Percentiles rank a stretch among this genome's conserved stretches.
These are phyloP conservation scores for Danaus chrysippus DNA, from an alignment of 2,888 invertebrate species.

Conservation along the genomic window DNA sequence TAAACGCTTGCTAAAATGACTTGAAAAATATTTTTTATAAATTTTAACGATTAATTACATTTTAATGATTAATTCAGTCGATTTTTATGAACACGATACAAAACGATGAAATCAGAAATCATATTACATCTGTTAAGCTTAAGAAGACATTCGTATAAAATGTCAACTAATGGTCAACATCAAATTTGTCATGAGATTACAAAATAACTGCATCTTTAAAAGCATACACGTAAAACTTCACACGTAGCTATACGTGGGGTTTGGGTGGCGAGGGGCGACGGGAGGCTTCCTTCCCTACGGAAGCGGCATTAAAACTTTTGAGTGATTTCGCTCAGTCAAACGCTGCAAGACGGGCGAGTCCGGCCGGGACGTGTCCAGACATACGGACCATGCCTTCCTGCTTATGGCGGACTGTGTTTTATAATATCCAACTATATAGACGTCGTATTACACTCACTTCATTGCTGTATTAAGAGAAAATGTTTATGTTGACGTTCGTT, in stretches of 20 bases:
- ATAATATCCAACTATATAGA: not conserved
- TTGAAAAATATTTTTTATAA: no score
- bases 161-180: slow-evolving; percentile 7
- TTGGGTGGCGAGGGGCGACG: slow-evolving; percentile 23
- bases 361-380: slow-evolving; percentile 39
- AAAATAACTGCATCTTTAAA: slow-evolving; percentile 32
- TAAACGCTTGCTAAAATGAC: no score
- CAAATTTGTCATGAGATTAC: slow-evolving; percentile 10
- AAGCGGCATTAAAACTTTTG: slow-evolving; percentile 78
- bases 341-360: slow-evolving; percentile 68
- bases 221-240: slow-evolving; percentile 36
- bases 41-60: no score
- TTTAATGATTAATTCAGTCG: no score
- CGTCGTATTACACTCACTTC: not conserved
- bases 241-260: slow-evolving; percentile 34
- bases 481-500: no score
- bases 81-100: no score
- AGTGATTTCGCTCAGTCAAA: slow-evolving; percentile 78
- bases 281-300: slow-evolving; percentile 53
- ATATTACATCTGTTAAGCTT: not conserved
- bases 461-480: no score
- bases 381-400: slow-evolving; percentile 39
- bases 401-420: slow-evolving; percentile 21
- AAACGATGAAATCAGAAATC: not conserved
- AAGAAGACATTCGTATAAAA: not conserved